Percentiles rank a stretch among this genome's conserved stretches.
phyloP scores from a whole-genome alignment of 2,797 vertebrate species.

The Chelmon rostratus region DNA sequence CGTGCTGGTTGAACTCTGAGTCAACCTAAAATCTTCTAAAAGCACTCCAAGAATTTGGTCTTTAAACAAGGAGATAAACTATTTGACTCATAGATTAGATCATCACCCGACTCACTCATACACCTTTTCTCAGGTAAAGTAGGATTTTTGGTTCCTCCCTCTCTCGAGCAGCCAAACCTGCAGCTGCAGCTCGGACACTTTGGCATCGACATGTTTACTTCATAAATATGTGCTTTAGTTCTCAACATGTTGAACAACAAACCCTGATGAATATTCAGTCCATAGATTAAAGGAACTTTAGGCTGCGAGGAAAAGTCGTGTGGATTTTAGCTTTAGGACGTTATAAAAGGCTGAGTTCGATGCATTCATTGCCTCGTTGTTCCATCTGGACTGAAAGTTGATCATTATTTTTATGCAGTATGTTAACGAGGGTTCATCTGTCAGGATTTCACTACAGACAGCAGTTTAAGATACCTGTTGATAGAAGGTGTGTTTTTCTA shows the following conservation, averaged over 20 bases:
- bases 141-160: constrained; percentile 1
- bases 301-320: background rate
- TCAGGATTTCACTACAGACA: background rate
- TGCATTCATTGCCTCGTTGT: background rate
- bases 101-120: background rate
- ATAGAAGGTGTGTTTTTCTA: constrained; percentile 12
- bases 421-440: background rate
- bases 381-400: background rate
- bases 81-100: constrained; percentile 7
- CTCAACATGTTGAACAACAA: background rate
- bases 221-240: constrained; percentile 14
- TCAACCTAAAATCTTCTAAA: constrained; percentile 8
- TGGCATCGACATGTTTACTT: background rate
- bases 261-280: constrained; percentile 3
- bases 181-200: constrained; percentile 8
- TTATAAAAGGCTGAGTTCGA: background rate
- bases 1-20: background rate
- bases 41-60: constrained; percentile 15
- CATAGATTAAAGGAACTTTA: background rate
- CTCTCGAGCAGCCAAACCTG: background rate
- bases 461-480: constrained; percentile 2
- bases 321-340: background rate
- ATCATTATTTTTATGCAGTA: background rate
- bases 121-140: background rate
- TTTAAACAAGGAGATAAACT: constrained; percentile 30